Percentiles rank a stretch among this genome's conserved stretches.
These are phyloP conservation scores for Nemoura dubitans DNA, from an alignment of 2,888 invertebrate species.

Conservation along the genomic window DNA sequence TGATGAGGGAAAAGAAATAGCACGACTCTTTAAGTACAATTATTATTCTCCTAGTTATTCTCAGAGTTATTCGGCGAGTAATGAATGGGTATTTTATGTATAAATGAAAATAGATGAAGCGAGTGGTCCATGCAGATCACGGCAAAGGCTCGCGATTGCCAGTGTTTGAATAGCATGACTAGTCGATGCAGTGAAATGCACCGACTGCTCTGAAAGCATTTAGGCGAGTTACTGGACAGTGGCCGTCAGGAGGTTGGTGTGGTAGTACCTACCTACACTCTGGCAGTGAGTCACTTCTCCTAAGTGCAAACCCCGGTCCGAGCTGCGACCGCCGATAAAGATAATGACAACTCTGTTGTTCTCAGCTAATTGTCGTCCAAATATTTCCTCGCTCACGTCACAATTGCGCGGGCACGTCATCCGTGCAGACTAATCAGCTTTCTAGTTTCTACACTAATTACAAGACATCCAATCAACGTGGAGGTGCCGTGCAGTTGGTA, in stretches of 20 bases:
- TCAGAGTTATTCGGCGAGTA: not conserved
- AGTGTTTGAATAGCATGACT: not conserved
- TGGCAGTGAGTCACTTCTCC: not conserved
- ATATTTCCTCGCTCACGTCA: not conserved
- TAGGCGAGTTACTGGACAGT: not conserved
- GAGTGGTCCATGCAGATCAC: not conserved
- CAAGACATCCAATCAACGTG: not conserved
- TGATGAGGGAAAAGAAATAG: constrained; percentile 1
- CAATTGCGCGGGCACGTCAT: not conserved
- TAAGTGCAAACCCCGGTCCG: not conserved
- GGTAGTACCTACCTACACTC: no score
- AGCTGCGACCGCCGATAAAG: not conserved
- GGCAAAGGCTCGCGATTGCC: not conserved
- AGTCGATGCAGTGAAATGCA: not conserved
- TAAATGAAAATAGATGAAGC: not conserved
- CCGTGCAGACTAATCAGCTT: not conserved
- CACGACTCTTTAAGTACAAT: not conserved
- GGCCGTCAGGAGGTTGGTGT: no score
- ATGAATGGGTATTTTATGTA: not conserved
- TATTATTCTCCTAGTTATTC: no score
- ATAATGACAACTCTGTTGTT: not conserved
- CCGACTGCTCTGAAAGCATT: not conserved
- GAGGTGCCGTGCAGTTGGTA: not conserved
- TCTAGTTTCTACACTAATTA: not conserved
- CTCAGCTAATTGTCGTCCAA: not conserved